Percentiles rank a stretch among this genome's conserved stretches.
Evolutionary conservation across 2,113 vertebrate genomes (phyloP).

Genomic region (Chiloscyllium plagiosum): DNA sequence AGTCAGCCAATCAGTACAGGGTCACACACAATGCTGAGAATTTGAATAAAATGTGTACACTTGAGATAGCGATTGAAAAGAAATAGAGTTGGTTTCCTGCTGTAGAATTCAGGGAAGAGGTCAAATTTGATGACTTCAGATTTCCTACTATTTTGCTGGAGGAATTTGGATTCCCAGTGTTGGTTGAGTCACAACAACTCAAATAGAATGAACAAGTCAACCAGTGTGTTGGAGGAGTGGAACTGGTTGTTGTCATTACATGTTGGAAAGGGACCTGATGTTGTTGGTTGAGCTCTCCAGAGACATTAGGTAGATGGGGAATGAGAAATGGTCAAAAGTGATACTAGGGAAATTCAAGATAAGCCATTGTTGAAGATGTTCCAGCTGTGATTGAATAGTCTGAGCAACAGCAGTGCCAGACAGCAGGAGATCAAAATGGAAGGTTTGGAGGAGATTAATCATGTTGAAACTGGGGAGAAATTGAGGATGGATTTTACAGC

Average conservation of each 20-base stretch:
- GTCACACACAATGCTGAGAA: background rate
- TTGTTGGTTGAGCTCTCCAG: background rate
- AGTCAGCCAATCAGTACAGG: background rate
- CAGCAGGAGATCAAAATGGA: background rate
- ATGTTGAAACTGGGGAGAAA: background rate
- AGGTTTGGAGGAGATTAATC: background rate
- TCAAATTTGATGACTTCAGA: background rate
- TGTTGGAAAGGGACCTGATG: background rate
- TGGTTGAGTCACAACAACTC: background rate
- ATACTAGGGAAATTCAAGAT: background rate
- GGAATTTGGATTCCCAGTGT: background rate
- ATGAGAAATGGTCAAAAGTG: background rate
- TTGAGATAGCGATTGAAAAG: background rate
- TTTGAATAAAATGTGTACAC: background rate
- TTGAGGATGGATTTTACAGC: background rate
- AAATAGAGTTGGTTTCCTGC: background rate
- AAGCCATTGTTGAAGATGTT: background rate
- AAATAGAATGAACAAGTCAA: background rate
- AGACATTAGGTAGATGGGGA: background rate
- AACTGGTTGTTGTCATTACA: background rate
- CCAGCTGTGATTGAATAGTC: background rate
- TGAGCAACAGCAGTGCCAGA: background rate
- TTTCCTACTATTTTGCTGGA: background rate
- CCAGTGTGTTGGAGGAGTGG: background rate
- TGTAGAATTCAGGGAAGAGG: background rate